Evolutionary conservation across 2,888 invertebrate genomes (phyloP).

Genomic region (Eubasilissa splendida): DNA sequence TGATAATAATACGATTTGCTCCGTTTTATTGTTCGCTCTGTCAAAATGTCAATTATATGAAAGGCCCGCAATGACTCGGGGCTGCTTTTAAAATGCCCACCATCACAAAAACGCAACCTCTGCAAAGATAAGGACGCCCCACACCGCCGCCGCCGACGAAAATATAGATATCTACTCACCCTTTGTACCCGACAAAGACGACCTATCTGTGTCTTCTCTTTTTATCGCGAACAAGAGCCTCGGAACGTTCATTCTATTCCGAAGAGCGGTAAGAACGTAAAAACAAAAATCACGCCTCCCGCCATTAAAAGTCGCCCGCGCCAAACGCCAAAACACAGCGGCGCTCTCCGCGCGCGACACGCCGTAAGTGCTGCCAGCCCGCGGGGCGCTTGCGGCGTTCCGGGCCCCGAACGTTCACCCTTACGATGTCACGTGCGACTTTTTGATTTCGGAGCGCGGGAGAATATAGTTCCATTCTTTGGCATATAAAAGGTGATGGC

Average conservation of each 20-base stretch:
- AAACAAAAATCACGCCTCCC: conserved; percentile 59
- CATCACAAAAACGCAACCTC: conserved; percentile 58
- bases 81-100: conserved; percentile 50
- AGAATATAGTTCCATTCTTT: conserved; percentile 59
- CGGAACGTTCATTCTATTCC: conserved; percentile 53
- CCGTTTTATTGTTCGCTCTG: conserved; percentile 53
- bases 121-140: conserved; percentile 56
- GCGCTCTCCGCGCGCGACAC: conserved; percentile 15
- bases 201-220: conserved; percentile 55
- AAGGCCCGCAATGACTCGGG: conserved; percentile 53
- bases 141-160: conserved; percentile 35
- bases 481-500: conserved; percentile 60
- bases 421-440: conserved; percentile 60
- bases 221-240: conserved; percentile 57
- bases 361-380: conserved; percentile 64
- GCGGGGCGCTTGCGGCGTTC: conserved; percentile 60
- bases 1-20: conserved; percentile 49
- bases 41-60: conserved; percentile 58
- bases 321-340: conserved; percentile 52
- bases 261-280: conserved; percentile 56
- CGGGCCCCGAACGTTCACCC: conserved; percentile 61
- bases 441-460: conserved; percentile 45
- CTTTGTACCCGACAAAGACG: conserved; percentile 57
- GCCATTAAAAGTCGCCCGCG: conserved; percentile 54
- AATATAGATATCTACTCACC: conserved; percentile 42